Conservation (phyloP, 2,113 vertebrate genomes). For the Antechinus stuartii region DNA sequence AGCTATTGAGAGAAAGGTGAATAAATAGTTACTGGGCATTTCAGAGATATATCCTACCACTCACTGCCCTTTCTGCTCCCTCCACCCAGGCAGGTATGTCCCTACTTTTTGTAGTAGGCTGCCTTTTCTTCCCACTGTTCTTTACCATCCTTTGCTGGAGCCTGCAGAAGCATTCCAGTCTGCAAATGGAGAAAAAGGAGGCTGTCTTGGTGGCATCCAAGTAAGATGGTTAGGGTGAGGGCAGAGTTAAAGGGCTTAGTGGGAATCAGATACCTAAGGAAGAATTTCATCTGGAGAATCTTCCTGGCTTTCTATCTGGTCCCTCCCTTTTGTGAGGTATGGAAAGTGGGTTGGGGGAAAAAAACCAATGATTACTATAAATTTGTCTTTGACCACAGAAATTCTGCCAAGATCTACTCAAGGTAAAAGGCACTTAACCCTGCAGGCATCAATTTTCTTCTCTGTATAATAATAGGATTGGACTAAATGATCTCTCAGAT, state of each 20-base stretch:
- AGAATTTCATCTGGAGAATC: not conserved
- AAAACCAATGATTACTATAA: not conserved
- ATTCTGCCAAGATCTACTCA: not conserved
- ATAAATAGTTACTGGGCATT: not conserved
- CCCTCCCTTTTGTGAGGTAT: not conserved
- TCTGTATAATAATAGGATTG: not conserved
- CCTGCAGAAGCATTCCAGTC: conserved; percentile 60
- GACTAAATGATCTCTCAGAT: not conserved
- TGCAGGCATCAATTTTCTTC: not conserved
- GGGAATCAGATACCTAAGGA: not conserved
- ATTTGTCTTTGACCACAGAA: not conserved
- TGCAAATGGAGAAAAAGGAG: conserved; percentile 65
- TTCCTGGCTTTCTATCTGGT: not conserved
- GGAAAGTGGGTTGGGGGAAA: not conserved
- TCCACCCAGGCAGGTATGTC: conserved; percentile 80
- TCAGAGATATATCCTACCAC: not conserved
- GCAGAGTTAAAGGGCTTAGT: not conserved
- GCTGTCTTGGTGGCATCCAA: conserved; percentile 77
- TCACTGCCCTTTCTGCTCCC: conserved; percentile 13
- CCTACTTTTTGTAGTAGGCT: conserved; percentile 83
- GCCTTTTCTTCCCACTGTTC: conserved; percentile 85
- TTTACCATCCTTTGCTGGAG: conserved; percentile 67
- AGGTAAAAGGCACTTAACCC: not conserved
- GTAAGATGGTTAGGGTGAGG: conserved; percentile 67
- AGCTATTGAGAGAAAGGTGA: not conserved